Evolutionary conservation across 2,888 invertebrate genomes (phyloP), one percentile per base, ranked within the genome.

Genomic region (Mythimna pallens): DNA sequence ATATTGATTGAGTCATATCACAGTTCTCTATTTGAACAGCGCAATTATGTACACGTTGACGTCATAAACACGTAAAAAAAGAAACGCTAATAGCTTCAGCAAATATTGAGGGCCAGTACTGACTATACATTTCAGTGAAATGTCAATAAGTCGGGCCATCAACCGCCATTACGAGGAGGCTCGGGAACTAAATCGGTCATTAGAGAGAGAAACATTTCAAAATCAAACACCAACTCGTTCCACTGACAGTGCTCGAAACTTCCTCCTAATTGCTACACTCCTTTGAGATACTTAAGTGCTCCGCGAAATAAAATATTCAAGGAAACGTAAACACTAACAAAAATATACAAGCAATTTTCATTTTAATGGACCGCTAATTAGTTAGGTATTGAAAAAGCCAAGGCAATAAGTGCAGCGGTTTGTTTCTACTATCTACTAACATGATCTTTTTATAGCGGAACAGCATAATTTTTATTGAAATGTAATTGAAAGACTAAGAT

Each of bases 131-230:
- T 86, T 79, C 76, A 76, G 77, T 77, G 14, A 78, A 94, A 90
- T 88, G 91, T 91, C 93, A 91, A 92, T 93, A 93, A 93, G 88
- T 88, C 82, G 85, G 81, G 86, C 89, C 91, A 89, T 89, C 92
- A 88, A 86, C 86, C 81, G 83, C 89, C 92, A 93, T 93, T 94
- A 93, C 87, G 88, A 89, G 82, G 78, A 85, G 81, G 85, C 86
- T 78, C 78, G 84, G 76, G 73, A 80, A 78, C 81, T 78, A 87
- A 87, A 91, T 91, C 90, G 92, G 93, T 94, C 94, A 94, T 95
- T 95, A 95, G 92, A 86, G 91, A 89, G 89, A 91, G 94, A 93
- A 94, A 93, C 93, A 90, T 90, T 92, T 90, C 90, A 93, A 94
- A 93, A 94, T 93, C 92, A 94, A 95, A 95, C 90, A 90, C 87